Conservation (phyloP, 2,888 invertebrate species). For the Dexiosoma caninum region DNA sequence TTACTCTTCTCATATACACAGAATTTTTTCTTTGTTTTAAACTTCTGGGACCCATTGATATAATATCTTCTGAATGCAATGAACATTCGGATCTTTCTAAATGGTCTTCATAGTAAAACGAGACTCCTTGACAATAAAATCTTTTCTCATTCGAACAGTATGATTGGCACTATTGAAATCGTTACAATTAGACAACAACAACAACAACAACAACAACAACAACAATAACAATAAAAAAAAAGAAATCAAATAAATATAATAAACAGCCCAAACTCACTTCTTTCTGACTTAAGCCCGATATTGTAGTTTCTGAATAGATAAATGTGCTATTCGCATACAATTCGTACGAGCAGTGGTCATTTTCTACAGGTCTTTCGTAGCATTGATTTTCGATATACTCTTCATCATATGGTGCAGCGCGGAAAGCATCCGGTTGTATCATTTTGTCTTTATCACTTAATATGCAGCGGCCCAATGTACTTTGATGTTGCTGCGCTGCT, state of each 20-base stretch:
- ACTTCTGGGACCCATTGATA: conserved; percentile 87
- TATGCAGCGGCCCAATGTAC: conserved; percentile 81
- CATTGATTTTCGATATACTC: conserved; percentile 93
- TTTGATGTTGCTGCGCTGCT: conserved; percentile 47
- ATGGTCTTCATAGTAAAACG: conserved; percentile 75
- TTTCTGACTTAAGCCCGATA: conserved; percentile 75
- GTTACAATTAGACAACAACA: background rate
- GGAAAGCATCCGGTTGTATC: conserved; percentile 86
- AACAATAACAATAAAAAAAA: too few relatives aligned
- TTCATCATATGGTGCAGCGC: conserved; percentile 85
- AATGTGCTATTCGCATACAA: conserved; percentile 85
- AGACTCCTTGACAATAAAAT: conserved; percentile 87
- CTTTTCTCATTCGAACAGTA: conserved; percentile 82
- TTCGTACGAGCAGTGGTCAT: conserved; percentile 86
- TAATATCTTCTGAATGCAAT: conserved; percentile 89
- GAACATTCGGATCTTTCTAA: conserved; percentile 79
- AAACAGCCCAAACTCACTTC: conserved; percentile 75
- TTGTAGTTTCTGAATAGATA: conserved; percentile 79
- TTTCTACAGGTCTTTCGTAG: conserved; percentile 79
- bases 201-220: too few relatives aligned
- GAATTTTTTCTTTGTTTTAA: conserved; percentile 81
- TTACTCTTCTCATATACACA: conserved; percentile 87
- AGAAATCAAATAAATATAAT: too few relatives aligned
- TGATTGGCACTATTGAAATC: conserved; percentile 80
- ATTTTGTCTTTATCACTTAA: conserved; percentile 86